A percentile compares a stretch with the other conserved stretches of the same genome.
Conservation (phyloP, 2,113 vertebrate genomes). For the Pelvicachromis taeniatus region DNA sequence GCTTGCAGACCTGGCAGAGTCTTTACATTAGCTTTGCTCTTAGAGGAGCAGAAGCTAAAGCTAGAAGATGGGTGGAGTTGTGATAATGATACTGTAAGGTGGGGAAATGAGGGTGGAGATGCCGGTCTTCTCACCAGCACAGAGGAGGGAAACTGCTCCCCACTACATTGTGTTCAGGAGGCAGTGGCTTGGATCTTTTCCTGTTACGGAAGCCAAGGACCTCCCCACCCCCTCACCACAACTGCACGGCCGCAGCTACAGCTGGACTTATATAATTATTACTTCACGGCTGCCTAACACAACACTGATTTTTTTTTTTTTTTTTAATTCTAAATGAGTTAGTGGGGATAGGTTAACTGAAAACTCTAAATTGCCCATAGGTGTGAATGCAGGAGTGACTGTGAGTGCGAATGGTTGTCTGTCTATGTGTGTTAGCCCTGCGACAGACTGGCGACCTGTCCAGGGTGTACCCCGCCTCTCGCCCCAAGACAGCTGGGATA, state of each 20-base stretch:
- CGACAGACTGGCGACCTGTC: no score
- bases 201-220: conserved; percentile 14
- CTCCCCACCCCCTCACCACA: not conserved
- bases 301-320: not conserved
- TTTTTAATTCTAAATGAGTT: no score
- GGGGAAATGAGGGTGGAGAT: not conserved
- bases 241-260: not conserved
- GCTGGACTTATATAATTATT: not conserved
- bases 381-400: no score
- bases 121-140: not conserved
- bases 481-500: no score
- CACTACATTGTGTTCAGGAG: conserved; percentile 51
- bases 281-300: not conserved
- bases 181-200: conserved; percentile 20
- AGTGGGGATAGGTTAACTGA: no score
- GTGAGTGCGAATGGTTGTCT: no score
- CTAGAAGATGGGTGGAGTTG: not conserved
- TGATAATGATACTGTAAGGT: not conserved
- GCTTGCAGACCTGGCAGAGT: not conserved
- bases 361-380: no score
- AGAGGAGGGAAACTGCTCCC: conserved; percentile 51
- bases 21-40: not conserved
- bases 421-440: no score
- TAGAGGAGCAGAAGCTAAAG: not conserved
- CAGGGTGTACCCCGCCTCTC: no score